A percentile compares a stretch with the other conserved stretches of the same genome.
These are phyloP conservation scores for Propithecus coquereli DNA, from an alignment of 2,113 vertebrate genomes.

Conservation along the genomic window DNA sequence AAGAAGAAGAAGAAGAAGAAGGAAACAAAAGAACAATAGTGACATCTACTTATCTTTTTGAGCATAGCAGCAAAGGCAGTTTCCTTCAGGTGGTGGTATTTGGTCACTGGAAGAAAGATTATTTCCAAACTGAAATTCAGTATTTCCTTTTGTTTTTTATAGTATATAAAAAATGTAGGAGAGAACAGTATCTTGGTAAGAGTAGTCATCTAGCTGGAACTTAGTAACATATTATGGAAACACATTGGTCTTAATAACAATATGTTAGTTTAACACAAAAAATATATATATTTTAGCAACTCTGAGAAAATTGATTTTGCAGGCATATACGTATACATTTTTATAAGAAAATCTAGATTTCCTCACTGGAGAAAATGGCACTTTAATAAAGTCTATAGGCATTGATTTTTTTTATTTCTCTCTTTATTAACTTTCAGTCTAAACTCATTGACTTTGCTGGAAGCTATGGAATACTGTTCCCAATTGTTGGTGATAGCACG, in stretches of 20 bases:
- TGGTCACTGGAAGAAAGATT: background rate
- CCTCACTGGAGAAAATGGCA: background rate
- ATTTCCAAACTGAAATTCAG: background rate
- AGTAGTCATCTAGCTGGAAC: background rate
- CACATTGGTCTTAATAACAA: constrained; percentile 1
- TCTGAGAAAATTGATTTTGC: background rate
- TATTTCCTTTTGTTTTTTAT: background rate
- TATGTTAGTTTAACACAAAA: background rate
- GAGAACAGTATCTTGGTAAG: background rate
- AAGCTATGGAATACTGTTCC: background rate
- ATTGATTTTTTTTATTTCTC: constrained; percentile 50
- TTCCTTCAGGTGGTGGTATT: background rate
- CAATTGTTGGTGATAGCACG: background rate
- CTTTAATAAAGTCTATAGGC: constrained; percentile 36
- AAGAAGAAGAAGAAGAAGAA: background rate
- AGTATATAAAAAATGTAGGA: background rate
- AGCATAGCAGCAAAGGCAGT: constrained; percentile 13
- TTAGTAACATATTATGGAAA: constrained; percentile 8
- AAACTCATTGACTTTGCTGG: constrained; percentile 39
- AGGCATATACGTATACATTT: background rate
- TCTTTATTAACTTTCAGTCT: constrained; percentile 50
- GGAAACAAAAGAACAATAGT: constrained; percentile 33
- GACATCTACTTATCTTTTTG: constrained; percentile 61
- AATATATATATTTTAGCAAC: background rate
- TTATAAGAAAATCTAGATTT: constrained; percentile 8